Evolutionary conservation across 2,888 invertebrate genomes (phyloP).

Genomic region (Timema podura): DNA sequence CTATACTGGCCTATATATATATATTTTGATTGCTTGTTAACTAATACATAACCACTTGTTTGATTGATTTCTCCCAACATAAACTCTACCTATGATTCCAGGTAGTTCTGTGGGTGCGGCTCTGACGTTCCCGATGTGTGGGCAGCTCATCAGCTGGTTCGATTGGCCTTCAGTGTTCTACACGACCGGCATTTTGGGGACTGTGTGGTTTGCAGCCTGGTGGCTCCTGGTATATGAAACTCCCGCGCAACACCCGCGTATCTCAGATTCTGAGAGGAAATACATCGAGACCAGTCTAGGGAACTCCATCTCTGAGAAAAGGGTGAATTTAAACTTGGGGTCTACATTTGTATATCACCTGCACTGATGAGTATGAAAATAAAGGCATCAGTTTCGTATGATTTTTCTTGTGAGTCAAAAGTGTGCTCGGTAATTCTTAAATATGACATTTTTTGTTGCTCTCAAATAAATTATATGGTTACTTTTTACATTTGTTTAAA

Average conservation of each 20-base stretch:
- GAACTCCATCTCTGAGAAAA: slow-evolving; percentile 42
- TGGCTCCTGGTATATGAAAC: slow-evolving; percentile 58
- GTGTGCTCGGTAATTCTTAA: no score
- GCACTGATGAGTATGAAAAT: no score
- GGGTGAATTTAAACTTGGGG: slow-evolving; percentile 35
- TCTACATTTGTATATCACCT: not conserved
- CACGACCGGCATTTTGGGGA: slow-evolving; percentile 56
- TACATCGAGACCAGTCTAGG: slow-evolving; percentile 56
- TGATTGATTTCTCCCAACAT: not conserved
- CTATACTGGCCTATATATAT: no score
- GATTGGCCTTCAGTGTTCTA: slow-evolving; percentile 73
- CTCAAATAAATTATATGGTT: no score
- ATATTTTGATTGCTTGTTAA: no score
- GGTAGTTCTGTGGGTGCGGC: slow-evolving; percentile 64
- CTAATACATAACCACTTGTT: not conserved
- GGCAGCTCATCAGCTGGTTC: slow-evolving; percentile 57
- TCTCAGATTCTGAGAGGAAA: slow-evolving; percentile 53
- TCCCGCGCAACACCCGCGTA: slow-evolving; percentile 62
- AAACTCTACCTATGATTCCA: slow-evolving; percentile 36
- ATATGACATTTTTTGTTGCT: no score
- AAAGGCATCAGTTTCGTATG: no score
- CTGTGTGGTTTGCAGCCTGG: slow-evolving; percentile 65
- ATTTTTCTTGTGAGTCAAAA: no score
- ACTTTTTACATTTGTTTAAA: no score
- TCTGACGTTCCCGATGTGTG: slow-evolving; percentile 65